phyloP scores from a whole-genome alignment of 2,888 invertebrate genomes.

The Calliopum simillimum region DNA sequence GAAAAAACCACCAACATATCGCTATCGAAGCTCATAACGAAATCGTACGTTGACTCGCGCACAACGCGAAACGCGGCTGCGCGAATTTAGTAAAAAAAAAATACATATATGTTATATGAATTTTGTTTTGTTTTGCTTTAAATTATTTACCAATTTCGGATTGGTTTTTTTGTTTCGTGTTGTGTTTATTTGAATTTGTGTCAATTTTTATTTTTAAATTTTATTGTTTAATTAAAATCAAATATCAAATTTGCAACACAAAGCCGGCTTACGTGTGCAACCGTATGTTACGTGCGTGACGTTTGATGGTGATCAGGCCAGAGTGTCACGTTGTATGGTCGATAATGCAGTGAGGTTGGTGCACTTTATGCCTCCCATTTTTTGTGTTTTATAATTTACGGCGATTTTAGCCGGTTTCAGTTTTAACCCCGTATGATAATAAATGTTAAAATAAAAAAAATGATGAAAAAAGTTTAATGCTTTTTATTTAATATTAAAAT shows the following conservation, averaged over 20 bases:
- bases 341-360: no score
- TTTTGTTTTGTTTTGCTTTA: no score
- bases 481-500: not conserved
- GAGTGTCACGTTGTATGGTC: no score
- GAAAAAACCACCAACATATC: conserved; percentile 48
- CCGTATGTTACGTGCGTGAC: no score
- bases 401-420: not conserved
- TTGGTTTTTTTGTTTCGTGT: not conserved
- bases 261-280: no score
- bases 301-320: no score
- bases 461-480: not conserved
- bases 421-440: conserved; percentile 1
- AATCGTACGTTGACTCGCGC: conserved; percentile 59
- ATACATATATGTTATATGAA: not conserved
- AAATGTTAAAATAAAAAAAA: not conserved
- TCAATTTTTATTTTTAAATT: no score
- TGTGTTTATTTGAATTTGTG: not conserved
- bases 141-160: not conserved
- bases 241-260: no score
- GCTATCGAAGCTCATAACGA: conserved; percentile 57
- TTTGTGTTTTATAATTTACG: not conserved
- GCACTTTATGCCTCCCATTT: not conserved
- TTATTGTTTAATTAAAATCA: no score
- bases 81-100: not conserved
- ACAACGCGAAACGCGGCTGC: not conserved